Evolutionary conservation across 2,797 vertebrate species (phyloP).

Genomic region (Eulemur rubriventer): DNA sequence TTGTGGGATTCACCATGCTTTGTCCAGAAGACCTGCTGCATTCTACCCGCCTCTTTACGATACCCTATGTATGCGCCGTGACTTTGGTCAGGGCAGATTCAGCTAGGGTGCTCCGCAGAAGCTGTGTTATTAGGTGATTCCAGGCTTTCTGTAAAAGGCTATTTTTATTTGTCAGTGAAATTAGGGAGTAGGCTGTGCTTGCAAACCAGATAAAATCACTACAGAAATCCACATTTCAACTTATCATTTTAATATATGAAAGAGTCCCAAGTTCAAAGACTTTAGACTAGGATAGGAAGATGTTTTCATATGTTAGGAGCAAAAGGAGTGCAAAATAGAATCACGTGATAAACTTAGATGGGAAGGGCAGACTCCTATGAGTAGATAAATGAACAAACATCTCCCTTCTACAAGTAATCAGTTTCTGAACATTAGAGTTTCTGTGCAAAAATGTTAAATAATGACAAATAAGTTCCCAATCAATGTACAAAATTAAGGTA

Average conservation of each 20-base stretch:
- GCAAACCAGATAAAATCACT: neutral
- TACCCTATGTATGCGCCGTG: neutral
- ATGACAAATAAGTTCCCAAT: neutral
- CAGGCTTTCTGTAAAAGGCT: neutral
- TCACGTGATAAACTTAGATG: neutral
- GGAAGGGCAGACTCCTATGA: neutral
- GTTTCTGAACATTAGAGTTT: neutral
- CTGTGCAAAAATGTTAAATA: neutral
- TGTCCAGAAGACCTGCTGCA: neutral
- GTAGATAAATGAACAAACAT: neutral
- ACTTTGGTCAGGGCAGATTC: no score
- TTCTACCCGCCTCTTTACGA: no score
- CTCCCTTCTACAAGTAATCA: neutral
- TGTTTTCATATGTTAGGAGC: neutral
- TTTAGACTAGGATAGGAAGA: neutral
- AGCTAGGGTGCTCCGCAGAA: neutral
- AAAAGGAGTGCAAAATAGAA: neutral
- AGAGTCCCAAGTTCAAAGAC: neutral
- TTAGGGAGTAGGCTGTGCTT: neutral
- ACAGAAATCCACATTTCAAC: neutral
- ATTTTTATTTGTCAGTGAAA: neutral
- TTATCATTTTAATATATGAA: neutral
- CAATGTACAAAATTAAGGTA: neutral
- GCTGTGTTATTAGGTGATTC: neutral
- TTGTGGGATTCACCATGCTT: neutral